A percentile compares a stretch with the other conserved stretches of the same genome.
These are phyloP conservation scores for Actenoides lindsayi DNA, from an alignment of 2,113 vertebrate species.

Conservation along the genomic window DNA sequence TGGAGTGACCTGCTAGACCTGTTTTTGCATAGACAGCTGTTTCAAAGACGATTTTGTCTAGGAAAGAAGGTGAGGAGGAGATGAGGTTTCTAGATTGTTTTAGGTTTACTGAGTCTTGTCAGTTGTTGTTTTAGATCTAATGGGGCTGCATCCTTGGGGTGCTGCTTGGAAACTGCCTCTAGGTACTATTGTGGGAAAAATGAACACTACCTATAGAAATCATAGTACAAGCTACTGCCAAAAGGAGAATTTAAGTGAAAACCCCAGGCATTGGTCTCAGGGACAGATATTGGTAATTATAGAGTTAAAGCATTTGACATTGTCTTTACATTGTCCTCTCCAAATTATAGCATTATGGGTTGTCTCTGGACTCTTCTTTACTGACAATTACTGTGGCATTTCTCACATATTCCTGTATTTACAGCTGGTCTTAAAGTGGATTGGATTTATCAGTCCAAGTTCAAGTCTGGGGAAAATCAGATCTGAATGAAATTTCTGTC, in stretches of 20 bases:
- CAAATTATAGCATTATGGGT: neutral
- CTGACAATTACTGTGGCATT: neutral
- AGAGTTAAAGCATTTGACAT: slow-evolving; percentile 1
- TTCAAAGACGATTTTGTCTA: neutral
- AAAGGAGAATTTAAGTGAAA: neutral
- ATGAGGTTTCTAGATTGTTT: neutral
- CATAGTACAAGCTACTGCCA: neutral
- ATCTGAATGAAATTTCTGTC: neutral
- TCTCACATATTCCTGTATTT: neutral
- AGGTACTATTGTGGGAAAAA: neutral
- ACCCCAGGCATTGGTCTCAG: neutral
- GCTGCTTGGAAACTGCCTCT: neutral
- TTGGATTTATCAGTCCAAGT: neutral
- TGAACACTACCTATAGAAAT: neutral
- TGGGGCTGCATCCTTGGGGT: neutral
- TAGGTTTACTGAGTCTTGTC: neutral
- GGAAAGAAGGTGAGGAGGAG: neutral
- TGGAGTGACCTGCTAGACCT: neutral
- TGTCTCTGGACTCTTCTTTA: neutral
- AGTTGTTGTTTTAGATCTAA: neutral
- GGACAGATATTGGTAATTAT: neutral
- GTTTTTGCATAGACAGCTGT: neutral
- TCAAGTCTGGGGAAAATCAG: neutral
- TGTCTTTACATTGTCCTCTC: neutral
- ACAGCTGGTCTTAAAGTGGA: neutral